These are phyloP conservation scores for Contarinia nasturtii DNA, from an alignment of 1,140 invertebrate species.

Conservation along the genomic window DNA sequence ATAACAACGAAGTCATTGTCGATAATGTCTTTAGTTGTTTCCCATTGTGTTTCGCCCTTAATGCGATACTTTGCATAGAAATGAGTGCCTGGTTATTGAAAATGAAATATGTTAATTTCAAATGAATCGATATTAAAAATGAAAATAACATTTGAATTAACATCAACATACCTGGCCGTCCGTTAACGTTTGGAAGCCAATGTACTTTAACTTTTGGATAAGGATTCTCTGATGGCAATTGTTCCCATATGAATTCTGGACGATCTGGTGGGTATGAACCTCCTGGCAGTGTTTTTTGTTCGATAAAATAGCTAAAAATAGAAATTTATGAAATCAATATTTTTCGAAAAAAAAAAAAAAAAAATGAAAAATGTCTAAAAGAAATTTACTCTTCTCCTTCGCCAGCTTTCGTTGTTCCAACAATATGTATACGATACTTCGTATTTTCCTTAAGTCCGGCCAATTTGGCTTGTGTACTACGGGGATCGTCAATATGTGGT, in stretches of 20 bases:
- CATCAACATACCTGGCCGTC: too few species aligned
- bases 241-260: constrained; percentile 54
- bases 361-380: neutral
- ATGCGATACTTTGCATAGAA: constrained; percentile 75
- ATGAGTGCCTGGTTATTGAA: constrained; percentile 50
- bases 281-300: constrained; percentile 44
- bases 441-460: constrained; percentile 65
- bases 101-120: too few species aligned
- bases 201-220: constrained; percentile 54
- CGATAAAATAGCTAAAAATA: constrained; percentile 47
- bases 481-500: constrained; percentile 56
- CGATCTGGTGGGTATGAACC: constrained; percentile 42
- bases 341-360: neutral
- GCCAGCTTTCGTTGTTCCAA: constrained; percentile 65
- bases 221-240: constrained; percentile 48
- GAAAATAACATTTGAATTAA: too few species aligned
- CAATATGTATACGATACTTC: constrained; percentile 73
- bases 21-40: constrained; percentile 39
- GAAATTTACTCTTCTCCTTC: constrained; percentile 50
- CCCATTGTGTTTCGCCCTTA: constrained; percentile 48
- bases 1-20: constrained; percentile 57
- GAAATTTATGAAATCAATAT: neutral
- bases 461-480: constrained; percentile 60
- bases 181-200: constrained; percentile 59
- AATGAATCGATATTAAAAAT: too few species aligned